Percentiles rank a stretch among this genome's conserved stretches.
Conservation (phyloP, 2,797 vertebrate species). For the Chromobotia macracanthus region DNA sequence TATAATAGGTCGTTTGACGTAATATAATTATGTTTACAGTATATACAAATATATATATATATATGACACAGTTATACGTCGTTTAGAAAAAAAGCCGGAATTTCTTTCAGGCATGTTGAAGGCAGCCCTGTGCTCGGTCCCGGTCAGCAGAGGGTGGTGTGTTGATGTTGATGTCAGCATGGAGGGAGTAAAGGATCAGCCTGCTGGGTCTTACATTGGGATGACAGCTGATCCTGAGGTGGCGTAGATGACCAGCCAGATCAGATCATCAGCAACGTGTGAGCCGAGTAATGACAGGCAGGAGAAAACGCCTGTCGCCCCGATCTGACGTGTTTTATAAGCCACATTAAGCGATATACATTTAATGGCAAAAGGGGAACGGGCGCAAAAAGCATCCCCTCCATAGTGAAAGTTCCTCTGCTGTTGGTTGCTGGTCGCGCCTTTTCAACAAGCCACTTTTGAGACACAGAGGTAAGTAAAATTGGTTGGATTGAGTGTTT, state of each 20-base stretch:
- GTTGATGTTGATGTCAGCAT: conserved; percentile 70
- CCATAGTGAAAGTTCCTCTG: conserved; percentile 13
- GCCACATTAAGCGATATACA: background rate
- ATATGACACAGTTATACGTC: background rate
- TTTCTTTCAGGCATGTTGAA: conserved; percentile 72
- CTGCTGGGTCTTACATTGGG: conserved; percentile 50
- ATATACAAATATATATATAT: no score
- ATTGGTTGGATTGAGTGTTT: background rate
- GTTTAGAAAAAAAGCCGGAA: background rate
- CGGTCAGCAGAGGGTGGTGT: conserved; percentile 69
- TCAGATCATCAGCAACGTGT: conserved; percentile 10
- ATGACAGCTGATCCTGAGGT: conserved; percentile 75
- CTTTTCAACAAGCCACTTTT: background rate
- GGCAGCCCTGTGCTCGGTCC: conserved; percentile 62
- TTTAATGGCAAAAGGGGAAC: conserved; percentile 26
- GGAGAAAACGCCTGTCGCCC: background rate
- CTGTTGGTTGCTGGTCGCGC: background rate
- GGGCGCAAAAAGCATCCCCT: conserved; percentile 6
- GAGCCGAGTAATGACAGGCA: conserved; percentile 18
- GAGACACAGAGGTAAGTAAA: conserved; percentile 35
- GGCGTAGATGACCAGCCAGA: conserved; percentile 36
- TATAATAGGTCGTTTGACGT: background rate
- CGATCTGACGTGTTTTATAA: background rate
- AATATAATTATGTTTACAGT: background rate
- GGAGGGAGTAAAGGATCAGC: conserved; percentile 59